These are phyloP conservation scores for Digitonthophagus gazella DNA, from an alignment of 2,888 invertebrate genomes.

Conservation along the genomic window DNA sequence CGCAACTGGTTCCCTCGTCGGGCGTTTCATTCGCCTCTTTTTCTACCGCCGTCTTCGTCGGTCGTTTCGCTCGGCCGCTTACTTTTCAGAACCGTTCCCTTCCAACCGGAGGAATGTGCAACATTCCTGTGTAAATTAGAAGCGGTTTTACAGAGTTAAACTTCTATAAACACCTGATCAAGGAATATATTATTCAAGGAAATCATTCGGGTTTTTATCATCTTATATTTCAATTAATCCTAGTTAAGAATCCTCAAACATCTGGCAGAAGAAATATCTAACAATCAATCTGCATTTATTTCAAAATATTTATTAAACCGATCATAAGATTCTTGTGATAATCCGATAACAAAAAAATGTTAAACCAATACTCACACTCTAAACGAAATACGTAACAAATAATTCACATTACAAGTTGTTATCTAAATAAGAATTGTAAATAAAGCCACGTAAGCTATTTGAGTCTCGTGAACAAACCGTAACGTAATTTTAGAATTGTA, in stretches of 20 bases:
- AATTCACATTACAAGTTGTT: too few species aligned
- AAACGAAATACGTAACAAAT: too few species aligned
- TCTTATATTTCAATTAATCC: too few species aligned
- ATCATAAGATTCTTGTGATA: too few species aligned
- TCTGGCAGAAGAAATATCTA: too few species aligned
- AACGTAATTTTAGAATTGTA: neutral
- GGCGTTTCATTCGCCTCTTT: conserved; percentile 6
- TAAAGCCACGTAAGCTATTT: neutral
- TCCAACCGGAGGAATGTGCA: neutral
- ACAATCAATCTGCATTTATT: too few species aligned
- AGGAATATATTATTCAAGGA: neutral
- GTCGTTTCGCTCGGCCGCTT: neutral
- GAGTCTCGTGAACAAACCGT: neutral
- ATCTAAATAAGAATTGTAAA: too few species aligned
- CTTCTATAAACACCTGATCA: neutral
- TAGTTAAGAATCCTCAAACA: too few species aligned
- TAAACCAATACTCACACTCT: too few species aligned
- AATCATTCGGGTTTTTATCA: too few species aligned
- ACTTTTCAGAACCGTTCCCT: neutral
- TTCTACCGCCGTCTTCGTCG: neutral
- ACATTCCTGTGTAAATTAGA: neutral
- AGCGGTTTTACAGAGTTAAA: neutral
- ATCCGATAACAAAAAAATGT: too few species aligned
- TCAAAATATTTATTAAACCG: too few species aligned
- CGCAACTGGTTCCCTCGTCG: conserved; percentile 23